A percentile compares a stretch with the other conserved stretches of the same genome.
Conservation (phyloP, 2,888 invertebrate genomes). For the Lasioglossum villosulum region DNA sequence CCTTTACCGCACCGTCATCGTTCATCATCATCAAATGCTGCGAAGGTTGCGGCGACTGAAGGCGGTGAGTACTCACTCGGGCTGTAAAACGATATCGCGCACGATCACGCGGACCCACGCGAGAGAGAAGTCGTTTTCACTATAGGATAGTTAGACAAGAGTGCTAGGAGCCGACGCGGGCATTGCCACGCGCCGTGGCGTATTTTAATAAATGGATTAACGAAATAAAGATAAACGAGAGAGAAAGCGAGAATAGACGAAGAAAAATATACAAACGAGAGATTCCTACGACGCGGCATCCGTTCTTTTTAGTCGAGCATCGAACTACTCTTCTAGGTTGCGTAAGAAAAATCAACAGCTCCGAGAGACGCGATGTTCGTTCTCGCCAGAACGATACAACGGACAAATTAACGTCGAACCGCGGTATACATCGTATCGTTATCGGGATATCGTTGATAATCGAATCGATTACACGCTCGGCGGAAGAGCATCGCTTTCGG, state of each 20-base stretch:
- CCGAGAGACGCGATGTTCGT: constrained; percentile 8
- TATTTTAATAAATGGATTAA: constrained; percentile 37
- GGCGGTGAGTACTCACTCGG: constrained; percentile 72
- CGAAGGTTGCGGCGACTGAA: constrained; percentile 73
- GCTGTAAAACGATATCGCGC: not conserved
- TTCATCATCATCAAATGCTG: constrained; percentile 67
- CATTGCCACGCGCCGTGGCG: constrained; percentile 21
- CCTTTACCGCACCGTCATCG: not conserved
- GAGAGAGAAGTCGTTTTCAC: constrained; percentile 10
- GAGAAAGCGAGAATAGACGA: not conserved
- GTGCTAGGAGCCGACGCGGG: constrained; percentile 5
- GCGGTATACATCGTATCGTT: not conserved
- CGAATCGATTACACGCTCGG: not conserved
- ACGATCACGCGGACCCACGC: constrained; percentile 26
- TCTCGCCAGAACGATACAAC: not conserved
- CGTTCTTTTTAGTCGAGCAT: constrained; percentile 33
- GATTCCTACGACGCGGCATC: constrained; percentile 24
- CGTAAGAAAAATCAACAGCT: constrained; percentile 24
- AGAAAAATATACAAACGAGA: not conserved
- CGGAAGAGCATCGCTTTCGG: constrained; percentile 15
- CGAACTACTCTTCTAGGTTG: constrained; percentile 31
- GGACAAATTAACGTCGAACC: no score
- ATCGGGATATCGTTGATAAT: not conserved
- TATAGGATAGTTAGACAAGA: constrained; percentile 12
- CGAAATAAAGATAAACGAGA: not conserved